Evolutionary conservation across 2,888 invertebrate species (phyloP).

Genomic region (Scaptodrosophila latifasciaeformis): DNA sequence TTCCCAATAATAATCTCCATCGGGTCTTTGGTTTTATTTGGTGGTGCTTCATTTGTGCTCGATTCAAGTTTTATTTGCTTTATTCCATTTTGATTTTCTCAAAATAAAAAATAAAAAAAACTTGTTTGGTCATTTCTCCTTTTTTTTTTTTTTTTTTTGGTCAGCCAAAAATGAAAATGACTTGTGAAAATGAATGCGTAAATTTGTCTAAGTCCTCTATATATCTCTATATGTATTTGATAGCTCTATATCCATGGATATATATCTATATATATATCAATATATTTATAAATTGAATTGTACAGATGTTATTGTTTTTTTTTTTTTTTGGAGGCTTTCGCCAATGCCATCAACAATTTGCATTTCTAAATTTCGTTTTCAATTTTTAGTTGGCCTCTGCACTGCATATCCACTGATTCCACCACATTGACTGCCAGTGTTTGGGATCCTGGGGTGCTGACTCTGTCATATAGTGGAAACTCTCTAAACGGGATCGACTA

Average conservation of each 20-base stretch:
- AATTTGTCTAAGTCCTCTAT: conserved; percentile 17
- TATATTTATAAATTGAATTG: neutral
- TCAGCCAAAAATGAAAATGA: no score
- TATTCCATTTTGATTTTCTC: no score
- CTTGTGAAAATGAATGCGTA: no score
- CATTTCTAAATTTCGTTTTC: conserved; percentile 61
- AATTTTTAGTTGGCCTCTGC: conserved; percentile 28
- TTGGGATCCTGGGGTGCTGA: no score
- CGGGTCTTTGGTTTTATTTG: no score
- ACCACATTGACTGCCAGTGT: neutral
- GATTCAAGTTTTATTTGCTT: conserved; percentile 18
- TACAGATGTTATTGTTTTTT: neutral
- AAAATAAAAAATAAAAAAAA: no score
- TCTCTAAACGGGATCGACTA: neutral
- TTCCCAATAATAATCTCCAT: no score
- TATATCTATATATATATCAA: neutral
- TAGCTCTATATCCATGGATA: neutral
- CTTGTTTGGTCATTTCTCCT: conserved; percentile 6
- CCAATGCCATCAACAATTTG: conserved; percentile 44
- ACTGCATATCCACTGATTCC: conserved; percentile 5
- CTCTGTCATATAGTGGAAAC: no score
- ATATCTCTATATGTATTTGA: neutral
- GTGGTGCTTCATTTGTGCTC: neutral
- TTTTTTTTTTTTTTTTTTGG: neutral
- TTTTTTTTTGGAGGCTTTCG: neutral